Percentiles rank a stretch among this genome's conserved stretches.
Evolutionary conservation across 92 coral and sea anemone genomes (phyloP).

Genomic region (Ricordea florida): DNA sequence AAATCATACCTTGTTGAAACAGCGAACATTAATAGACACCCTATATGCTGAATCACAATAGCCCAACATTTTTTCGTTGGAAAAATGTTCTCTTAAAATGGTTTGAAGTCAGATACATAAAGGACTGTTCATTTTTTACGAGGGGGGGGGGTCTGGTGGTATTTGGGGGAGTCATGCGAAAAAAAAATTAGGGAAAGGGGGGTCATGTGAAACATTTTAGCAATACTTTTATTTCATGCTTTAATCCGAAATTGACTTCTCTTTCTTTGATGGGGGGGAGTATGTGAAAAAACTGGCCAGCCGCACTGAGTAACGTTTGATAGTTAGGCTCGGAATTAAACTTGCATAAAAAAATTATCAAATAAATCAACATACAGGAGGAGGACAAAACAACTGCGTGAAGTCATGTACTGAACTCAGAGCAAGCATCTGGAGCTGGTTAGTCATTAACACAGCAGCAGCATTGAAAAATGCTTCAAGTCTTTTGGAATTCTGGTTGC

Average conservation of each 20-base stretch:
- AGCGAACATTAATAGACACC: no score
- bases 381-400: slow-evolving; percentile 95
- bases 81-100: no score
- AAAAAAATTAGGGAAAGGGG: no score
- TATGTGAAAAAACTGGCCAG: not conserved
- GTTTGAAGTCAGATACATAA: not conserved
- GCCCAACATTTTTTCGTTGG: no score
- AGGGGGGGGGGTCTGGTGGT: no score
- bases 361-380: slow-evolving; percentile 56
- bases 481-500: slow-evolving; percentile 96
- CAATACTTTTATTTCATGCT: no score
- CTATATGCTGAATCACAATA: no score
- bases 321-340: not conserved
- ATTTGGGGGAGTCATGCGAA: no score
- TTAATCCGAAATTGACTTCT: not conserved
- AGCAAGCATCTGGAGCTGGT: slow-evolving; percentile 95
- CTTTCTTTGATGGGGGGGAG: not conserved
- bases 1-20: no score
- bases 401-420: slow-evolving; percentile 86
- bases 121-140: not conserved
- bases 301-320: not conserved
- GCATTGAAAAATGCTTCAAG: slow-evolving; percentile 97
- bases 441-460: slow-evolving; percentile 98
- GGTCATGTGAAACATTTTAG: no score
- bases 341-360: not conserved